Evolutionary conservation across 1,140 invertebrate species (phyloP).

Genomic region (Arctopsyche grandis): DNA sequence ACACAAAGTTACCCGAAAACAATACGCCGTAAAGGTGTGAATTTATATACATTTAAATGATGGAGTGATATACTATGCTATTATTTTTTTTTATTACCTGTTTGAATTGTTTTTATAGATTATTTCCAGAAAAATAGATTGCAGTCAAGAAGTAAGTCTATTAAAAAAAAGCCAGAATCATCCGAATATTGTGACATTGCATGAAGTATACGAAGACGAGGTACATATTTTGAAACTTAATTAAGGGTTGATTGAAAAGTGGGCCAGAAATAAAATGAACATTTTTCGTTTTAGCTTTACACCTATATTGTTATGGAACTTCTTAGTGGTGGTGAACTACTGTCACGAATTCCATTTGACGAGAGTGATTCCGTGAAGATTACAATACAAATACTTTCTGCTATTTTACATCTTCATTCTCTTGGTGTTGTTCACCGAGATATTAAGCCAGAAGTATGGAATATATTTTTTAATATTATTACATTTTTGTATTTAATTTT

Average conservation of each 20-base stretch:
- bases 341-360: conserved; percentile 66
- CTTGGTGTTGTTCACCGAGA: conserved; percentile 87
- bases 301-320: conserved; percentile 91
- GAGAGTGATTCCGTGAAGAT: conserved; percentile 76
- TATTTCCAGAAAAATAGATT: conserved; percentile 81
- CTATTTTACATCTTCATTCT: conserved; percentile 84
- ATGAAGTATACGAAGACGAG: conserved; percentile 85
- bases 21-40: conserved; percentile 84
- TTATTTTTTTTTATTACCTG: not conserved
- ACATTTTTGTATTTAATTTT: too few relatives aligned
- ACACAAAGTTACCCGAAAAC: conserved; percentile 76
- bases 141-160: conserved; percentile 80
- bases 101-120: conserved; percentile 66
- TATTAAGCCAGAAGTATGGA: conserved; percentile 83
- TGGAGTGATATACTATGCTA: not conserved
- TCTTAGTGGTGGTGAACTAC: conserved; percentile 88
- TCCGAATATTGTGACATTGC: conserved; percentile 86
- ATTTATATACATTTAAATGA: conserved; percentile 3
- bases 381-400: conserved; percentile 81
- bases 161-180: conserved; percentile 87
- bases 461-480: not conserved
- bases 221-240: conserved; percentile 60
- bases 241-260: not conserved
- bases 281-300: conserved; percentile 63
- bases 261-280: not conserved